phyloP scores from a whole-genome alignment of 1,140 invertebrate species.

The Drosophila littoralis region DNA sequence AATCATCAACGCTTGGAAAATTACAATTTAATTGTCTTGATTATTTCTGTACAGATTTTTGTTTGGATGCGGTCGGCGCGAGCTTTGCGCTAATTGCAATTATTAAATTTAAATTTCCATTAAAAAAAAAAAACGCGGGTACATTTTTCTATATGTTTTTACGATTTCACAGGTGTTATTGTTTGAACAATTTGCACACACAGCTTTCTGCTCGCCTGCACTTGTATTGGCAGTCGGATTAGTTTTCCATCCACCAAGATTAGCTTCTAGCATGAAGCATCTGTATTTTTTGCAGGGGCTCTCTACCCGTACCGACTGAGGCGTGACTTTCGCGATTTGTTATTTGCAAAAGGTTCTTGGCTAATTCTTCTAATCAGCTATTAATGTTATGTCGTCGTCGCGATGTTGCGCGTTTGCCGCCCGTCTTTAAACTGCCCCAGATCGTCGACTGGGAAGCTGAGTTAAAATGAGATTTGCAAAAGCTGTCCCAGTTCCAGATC shows the following conservation, averaged over 20 bases:
- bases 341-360: not conserved
- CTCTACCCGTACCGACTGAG: too few relatives aligned
- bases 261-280: too few relatives aligned
- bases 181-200: slow-evolving; percentile 9
- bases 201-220: not conserved
- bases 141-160: slow-evolving; percentile 14
- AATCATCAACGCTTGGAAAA: slow-evolving; percentile 11
- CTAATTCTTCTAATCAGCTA: slow-evolving; percentile 14
- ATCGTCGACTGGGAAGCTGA: slow-evolving; percentile 12
- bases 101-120: slow-evolving; percentile 53
- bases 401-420: slow-evolving; percentile 63
- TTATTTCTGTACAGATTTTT: slow-evolving; percentile 25
- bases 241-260: not conserved
- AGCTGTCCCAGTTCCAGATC: too few relatives aligned
- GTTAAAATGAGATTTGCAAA: slow-evolving; percentile 47
- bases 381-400: not conserved
- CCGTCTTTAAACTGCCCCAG: slow-evolving; percentile 41
- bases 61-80: slow-evolving; percentile 20
- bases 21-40: slow-evolving; percentile 33
- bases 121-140: not conserved
- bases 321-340: not conserved
- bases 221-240: slow-evolving; percentile 1
- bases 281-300: too few relatives aligned
- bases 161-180: slow-evolving; percentile 1
- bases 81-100: slow-evolving; percentile 48